Evolutionary conservation across 2,797 vertebrate species (phyloP).

Genomic region (Sciurus carolinensis): DNA sequence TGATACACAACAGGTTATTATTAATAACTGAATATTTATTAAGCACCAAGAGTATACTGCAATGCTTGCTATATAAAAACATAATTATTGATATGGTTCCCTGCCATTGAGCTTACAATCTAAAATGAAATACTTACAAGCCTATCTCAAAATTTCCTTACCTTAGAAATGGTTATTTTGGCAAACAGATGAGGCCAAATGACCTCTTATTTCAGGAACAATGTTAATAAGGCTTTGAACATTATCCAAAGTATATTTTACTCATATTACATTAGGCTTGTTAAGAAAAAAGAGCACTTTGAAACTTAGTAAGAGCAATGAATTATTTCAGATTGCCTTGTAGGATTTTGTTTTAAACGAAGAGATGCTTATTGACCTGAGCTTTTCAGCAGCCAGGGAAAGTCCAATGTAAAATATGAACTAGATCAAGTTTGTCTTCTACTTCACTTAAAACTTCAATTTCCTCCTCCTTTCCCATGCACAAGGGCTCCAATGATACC

Average conservation of each 20-base stretch:
- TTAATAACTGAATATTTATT: slow-evolving; percentile 80
- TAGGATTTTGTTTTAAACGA: slow-evolving; percentile 31
- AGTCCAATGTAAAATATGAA: not conserved
- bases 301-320: slow-evolving; percentile 30
- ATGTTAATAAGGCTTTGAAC: slow-evolving; percentile 63
- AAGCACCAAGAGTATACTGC: slow-evolving; percentile 78
- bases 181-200: slow-evolving; percentile 64
- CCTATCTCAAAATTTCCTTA: slow-evolving; percentile 49
- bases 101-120: slow-evolving; percentile 78
- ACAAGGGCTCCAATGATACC: not conserved
- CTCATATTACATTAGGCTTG: slow-evolving; percentile 35
- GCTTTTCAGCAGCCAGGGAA: not conserved
- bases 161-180: slow-evolving; percentile 69
- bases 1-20: slow-evolving; percentile 30
- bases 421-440: not conserved
- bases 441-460: not conserved
- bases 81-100: slow-evolving; percentile 63
- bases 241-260: slow-evolving; percentile 44
- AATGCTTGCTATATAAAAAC: slow-evolving; percentile 71
- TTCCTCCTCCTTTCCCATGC: not conserved
- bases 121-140: slow-evolving; percentile 67
- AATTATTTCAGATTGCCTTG: slow-evolving; percentile 53
- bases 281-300: slow-evolving; percentile 59
- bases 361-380: not conserved
- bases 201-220: slow-evolving; percentile 61